phyloP scores from a whole-genome alignment of 2,888 invertebrate species.

The Patella ulyssiponensis region DNA sequence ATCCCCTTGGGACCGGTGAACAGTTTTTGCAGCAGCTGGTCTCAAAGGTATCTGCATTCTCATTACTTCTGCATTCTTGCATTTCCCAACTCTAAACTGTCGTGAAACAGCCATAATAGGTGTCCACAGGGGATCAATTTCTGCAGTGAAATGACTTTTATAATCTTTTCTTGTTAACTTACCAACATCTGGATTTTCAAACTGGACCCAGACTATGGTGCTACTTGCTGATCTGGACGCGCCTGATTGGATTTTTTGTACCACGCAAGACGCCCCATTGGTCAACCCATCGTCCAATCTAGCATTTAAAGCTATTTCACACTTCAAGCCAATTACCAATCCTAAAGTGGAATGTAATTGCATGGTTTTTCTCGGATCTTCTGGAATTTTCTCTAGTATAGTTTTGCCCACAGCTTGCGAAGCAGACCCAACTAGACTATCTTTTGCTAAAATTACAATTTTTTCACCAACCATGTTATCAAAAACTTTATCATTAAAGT shows the following conservation, averaged over 20 bases:
- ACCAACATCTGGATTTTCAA: neutral
- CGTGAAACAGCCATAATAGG: too few relatives aligned
- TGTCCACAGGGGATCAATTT: neutral
- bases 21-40: conserved; percentile 6
- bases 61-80: too few relatives aligned
- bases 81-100: too few relatives aligned
- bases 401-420: too few relatives aligned
- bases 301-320: too few relatives aligned
- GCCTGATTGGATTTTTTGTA: neutral
- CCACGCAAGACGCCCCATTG: conserved; percentile 30
- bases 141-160: neutral
- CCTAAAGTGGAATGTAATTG: too few relatives aligned
- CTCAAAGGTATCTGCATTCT: neutral
- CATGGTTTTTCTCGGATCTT: too few relatives aligned
- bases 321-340: too few relatives aligned
- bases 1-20: conserved; percentile 13
- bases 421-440: too few relatives aligned
- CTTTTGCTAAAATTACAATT: neutral
- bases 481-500: neutral
- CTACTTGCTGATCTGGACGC: neutral
- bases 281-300: too few relatives aligned
- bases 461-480: neutral
- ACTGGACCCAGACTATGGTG: neutral
- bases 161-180: neutral
- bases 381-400: too few relatives aligned